A percentile compares a stretch with the other conserved stretches of the same genome.
These are phyloP conservation scores for Morpho helenor DNA, from an alignment of 2,888 invertebrate species.

Conservation along the genomic window DNA sequence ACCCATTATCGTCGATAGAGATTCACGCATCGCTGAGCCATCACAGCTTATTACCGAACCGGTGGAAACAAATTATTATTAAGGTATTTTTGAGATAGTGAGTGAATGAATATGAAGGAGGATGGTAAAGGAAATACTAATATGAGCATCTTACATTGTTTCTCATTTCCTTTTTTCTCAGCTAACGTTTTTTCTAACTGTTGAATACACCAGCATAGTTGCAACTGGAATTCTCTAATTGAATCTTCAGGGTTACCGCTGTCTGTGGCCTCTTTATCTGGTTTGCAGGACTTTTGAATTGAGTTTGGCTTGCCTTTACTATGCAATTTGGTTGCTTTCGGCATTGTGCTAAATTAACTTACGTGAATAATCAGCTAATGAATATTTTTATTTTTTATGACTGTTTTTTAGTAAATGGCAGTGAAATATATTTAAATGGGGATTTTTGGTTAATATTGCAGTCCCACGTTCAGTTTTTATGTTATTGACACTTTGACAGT, in stretches of 20 bases:
- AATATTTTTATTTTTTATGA: constrained; percentile 1
- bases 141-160: constrained; percentile 67
- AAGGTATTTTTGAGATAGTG: background rate
- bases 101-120: background rate
- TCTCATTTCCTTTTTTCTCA: constrained; percentile 80
- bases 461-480: constrained; percentile 48
- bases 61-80: background rate
- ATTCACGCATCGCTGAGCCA: too few species aligned
- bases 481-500: constrained; percentile 26
- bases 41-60: too few species aligned
- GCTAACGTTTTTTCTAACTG: constrained; percentile 81
- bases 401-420: background rate
- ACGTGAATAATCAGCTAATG: constrained; percentile 1
- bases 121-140: background rate
- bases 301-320: constrained; percentile 59
- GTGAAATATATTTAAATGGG: background rate
- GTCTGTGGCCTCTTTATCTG: constrained; percentile 45
- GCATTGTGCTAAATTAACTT: constrained; percentile 39
- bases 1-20: too few species aligned
- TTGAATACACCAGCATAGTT: constrained; percentile 89
- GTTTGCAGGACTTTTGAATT: constrained; percentile 58
- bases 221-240: constrained; percentile 85
- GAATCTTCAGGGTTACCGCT: constrained; percentile 66
- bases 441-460: constrained; percentile 4
- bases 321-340: constrained; percentile 68